These are phyloP conservation scores for Umimayanthus kanabou DNA, from an alignment of 92 coral and sea anemone species.

Conservation along the genomic window DNA sequence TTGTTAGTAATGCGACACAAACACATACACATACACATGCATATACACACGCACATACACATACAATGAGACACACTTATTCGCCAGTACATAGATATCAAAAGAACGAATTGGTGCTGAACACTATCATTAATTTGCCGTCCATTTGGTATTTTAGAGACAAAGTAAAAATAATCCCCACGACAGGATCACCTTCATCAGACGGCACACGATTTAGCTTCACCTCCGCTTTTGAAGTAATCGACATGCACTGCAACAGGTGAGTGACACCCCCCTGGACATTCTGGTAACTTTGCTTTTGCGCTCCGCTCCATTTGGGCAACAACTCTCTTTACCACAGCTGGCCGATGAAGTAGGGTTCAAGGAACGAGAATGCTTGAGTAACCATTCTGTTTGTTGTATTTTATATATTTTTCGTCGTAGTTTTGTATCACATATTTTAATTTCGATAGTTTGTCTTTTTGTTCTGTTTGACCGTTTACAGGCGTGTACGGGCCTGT, in stretches of 20 bases:
- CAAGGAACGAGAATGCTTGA: neutral
- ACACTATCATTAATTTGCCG: neutral
- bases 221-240: constrained; percentile 33
- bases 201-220: constrained; percentile 26
- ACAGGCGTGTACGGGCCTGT: neutral
- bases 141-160: neutral
- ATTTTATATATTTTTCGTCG: neutral
- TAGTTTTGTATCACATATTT: neutral
- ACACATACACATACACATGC: neutral
- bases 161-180: constrained; percentile 3
- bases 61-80: neutral
- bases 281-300: neutral
- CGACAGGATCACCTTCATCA: neutral
- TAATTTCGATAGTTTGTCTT: neutral
- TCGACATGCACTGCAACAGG: constrained; percentile 36
- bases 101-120: neutral
- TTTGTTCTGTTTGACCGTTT: neutral
- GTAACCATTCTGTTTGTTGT: neutral
- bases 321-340: neutral
- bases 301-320: too few species aligned
- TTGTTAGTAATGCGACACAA: neutral
- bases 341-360: too few species aligned
- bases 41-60: neutral
- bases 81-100: neutral
- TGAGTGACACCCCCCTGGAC: neutral